These are phyloP conservation scores for Coreoperca whiteheadi DNA, from an alignment of 2,113 vertebrate genomes.

Conservation along the genomic window DNA sequence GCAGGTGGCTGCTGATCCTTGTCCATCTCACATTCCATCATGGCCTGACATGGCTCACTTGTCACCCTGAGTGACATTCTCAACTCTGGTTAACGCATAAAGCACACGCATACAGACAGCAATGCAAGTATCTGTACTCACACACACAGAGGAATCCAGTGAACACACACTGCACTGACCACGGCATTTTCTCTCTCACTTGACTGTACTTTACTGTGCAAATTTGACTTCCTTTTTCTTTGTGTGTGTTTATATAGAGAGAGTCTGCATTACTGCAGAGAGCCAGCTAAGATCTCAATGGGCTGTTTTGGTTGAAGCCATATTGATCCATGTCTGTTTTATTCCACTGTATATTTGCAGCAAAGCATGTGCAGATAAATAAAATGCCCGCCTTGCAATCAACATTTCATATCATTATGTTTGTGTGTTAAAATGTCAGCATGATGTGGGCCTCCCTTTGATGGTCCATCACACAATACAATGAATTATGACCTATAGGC, in stretches of 20 bases:
- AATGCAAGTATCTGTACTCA: not conserved
- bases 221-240: not conserved
- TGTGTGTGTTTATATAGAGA: not conserved
- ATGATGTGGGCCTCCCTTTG: constrained; percentile 14
- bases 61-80: constrained; percentile 76
- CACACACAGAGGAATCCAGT: not conserved
- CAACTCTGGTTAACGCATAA: constrained; percentile 24
- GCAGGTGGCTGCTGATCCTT: constrained; percentile 76
- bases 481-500: not conserved
- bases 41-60: constrained; percentile 80
- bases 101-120: constrained; percentile 4
- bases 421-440: constrained; percentile 43
- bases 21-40: constrained; percentile 84
- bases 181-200: not conserved
- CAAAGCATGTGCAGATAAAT: constrained; percentile 9
- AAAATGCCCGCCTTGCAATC: constrained; percentile 26
- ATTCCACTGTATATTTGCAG: constrained; percentile 26
- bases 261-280: constrained; percentile 3
- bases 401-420: constrained; percentile 36
- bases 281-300: not conserved
- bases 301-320: constrained; percentile 22
- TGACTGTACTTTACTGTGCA: not conserved
- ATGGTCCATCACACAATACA: constrained; percentile 18
- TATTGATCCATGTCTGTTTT: constrained; percentile 32
- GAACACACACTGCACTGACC: not conserved